Conservation (phyloP, 2,113 vertebrate species). For the Halcyon senegalensis region DNA sequence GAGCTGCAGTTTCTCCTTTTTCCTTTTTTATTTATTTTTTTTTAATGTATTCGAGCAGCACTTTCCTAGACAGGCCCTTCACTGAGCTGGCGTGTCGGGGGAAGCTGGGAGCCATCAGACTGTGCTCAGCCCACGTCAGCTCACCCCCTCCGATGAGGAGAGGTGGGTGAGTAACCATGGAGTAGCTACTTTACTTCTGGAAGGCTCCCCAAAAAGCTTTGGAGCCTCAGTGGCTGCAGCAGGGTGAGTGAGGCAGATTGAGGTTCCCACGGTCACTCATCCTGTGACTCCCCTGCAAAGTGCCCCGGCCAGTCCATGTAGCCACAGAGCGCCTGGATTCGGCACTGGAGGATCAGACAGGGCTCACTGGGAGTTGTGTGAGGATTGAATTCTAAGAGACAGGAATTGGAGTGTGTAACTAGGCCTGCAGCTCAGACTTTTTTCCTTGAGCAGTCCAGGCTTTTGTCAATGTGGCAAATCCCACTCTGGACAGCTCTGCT, state of each 20-base stretch:
- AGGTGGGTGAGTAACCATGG: neutral
- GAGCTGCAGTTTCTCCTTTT: neutral
- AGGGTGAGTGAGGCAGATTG: fast-evolving
- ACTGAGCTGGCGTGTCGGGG: neutral
- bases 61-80: neutral
- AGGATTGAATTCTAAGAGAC: neutral
- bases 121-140: neutral
- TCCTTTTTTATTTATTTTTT: neutral
- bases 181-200: neutral
- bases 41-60: neutral
- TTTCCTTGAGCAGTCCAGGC: neutral
- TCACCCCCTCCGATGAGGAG: neutral
- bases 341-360: neutral
- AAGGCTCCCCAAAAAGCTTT: neutral
- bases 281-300: fast-evolving
- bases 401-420: neutral
- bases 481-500: neutral
- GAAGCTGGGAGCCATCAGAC: fast-evolving
- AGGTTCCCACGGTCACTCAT: neutral
- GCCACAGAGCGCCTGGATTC: fast-evolving
- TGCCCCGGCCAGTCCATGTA: fast-evolving
- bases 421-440: neutral
- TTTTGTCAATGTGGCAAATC: neutral
- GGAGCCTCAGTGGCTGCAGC: fast-evolving
- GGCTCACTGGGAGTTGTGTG: neutral